These are phyloP conservation scores for Pseudorasbora parva DNA, from an alignment of 2,113 vertebrate genomes.

Conservation along the genomic window DNA sequence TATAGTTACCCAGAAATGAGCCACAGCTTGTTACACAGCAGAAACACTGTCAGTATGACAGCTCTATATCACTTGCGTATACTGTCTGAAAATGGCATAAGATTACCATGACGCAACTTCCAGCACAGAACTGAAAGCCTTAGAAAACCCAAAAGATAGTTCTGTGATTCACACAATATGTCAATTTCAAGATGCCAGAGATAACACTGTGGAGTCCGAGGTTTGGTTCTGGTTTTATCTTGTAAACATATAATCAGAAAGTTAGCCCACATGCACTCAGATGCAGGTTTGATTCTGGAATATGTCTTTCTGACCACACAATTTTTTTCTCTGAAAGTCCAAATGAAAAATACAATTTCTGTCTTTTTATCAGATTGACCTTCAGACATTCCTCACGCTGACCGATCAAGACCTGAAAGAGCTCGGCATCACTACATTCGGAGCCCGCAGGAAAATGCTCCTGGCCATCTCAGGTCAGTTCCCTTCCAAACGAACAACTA, in stretches of 20 bases:
- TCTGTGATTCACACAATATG: neutral
- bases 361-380: slow-evolving; percentile 86
- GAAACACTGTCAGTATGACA: neutral
- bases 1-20: neutral
- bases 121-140: neutral
- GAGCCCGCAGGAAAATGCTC: slow-evolving; percentile 98
- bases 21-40: neutral
- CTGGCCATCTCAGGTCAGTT: slow-evolving; percentile 94
- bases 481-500: neutral
- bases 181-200: neutral
- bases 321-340: neutral
- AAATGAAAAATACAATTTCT: neutral
- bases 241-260: slow-evolving; percentile 3
- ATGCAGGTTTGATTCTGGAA: neutral
- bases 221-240: slow-evolving; percentile 11
- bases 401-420: slow-evolving; percentile 99
- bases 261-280: neutral
- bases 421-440: slow-evolving; percentile 96
- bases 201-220: neutral
- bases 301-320: neutral
- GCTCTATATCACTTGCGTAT: neutral
- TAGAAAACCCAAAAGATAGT: neutral
- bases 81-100: neutral
- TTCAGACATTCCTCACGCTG: slow-evolving; percentile 97
- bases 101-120: slow-evolving; percentile 4